A percentile compares a stretch with the other conserved stretches of the same genome.
phyloP scores from a whole-genome alignment of 2,888 invertebrate genomes.

The Drosophila anomalipes region DNA sequence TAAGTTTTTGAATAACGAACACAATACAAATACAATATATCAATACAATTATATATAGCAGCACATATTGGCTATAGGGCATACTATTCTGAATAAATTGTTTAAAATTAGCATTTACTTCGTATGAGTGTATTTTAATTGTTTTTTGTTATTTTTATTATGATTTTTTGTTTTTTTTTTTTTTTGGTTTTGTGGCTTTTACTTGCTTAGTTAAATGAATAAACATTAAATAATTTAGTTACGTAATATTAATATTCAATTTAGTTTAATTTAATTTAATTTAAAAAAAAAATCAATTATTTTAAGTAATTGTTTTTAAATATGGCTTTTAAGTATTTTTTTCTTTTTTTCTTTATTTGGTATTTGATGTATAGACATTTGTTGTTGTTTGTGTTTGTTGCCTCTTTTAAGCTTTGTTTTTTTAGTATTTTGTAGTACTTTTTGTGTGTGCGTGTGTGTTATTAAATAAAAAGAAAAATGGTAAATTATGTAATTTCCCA shows the following conservation, averaged over 20 bases:
- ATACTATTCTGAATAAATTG: constrained; percentile 39
- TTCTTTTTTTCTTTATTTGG: constrained; percentile 33
- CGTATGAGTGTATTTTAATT: constrained; percentile 36
- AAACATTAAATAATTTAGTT: constrained; percentile 77
- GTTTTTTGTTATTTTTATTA: constrained; percentile 18
- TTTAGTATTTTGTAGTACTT: constrained; percentile 38
- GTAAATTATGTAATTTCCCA: constrained; percentile 46
- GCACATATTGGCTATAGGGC: constrained; percentile 13
- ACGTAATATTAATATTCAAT: constrained; percentile 69
- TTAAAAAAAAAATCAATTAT: constrained; percentile 50
- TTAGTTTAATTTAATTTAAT: constrained; percentile 66
- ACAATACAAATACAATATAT: constrained; percentile 67
- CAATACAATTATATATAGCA: constrained; percentile 33
- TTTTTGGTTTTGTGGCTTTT: constrained; percentile 22
- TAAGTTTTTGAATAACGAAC: constrained; percentile 64
- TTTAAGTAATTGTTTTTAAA: constrained; percentile 21
- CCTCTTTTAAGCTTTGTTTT: constrained; percentile 74
- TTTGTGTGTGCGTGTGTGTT: constrained; percentile 31
- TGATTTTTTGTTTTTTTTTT: constrained; percentile 15
- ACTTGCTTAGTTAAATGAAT: constrained; percentile 61
- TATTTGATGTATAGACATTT: constrained; percentile 53
- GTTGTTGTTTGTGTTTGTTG: constrained; percentile 55
- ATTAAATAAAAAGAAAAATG: constrained; percentile 45
- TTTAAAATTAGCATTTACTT: constrained; percentile 41
- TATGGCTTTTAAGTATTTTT: constrained; percentile 32